Evolutionary conservation across 2,797 vertebrate genomes (phyloP), one percentile per base, ranked within the genome.

Genomic region (Takifugu ocellatus): DNA sequence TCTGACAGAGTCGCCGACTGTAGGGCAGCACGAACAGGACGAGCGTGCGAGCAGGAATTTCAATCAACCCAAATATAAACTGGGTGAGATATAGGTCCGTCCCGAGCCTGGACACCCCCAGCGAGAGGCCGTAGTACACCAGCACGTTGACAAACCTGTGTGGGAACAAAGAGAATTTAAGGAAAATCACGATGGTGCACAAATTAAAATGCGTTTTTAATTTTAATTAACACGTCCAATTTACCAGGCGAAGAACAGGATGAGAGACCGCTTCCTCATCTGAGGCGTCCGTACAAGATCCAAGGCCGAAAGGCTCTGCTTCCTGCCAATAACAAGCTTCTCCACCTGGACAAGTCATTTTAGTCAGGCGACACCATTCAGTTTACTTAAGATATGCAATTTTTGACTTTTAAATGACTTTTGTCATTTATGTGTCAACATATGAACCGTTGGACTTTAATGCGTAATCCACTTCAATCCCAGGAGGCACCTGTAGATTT

Each of bases 121-220:
- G 72, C 6, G 93, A 88, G 42, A 98, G 76, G n/a, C 94, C 93
- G 0, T 92, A 96, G 84, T 95, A 97, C 54, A 92, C 92, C 66
- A 98, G 76, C 46, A 93, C 93, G 56, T 93, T 93, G 55, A 91
- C 92, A 87, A 95, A 96, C 94, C 94, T 95, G 62, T 14, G 75
- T n/a, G 16, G 1, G 16, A 45, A 6, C 16, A 45, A 17, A 9
- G 8, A 21, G 44, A 45, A 8, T 6, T 6, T 1, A n/a, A 17
- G 45, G 21, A 7, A 46, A 21, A 21, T 21, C 21, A 21, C 21
- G 1, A 21, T 1, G 21, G 21, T 44, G 42, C 11, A 44, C 42
- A 6, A 15, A 12, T 14, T 14, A 44, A 15, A 10, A 14, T 44
- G 42, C 16, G 42, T 15, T 10, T 44, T 10, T 14, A 26, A 39